Percentiles rank a stretch among this genome's conserved stretches.
These are phyloP conservation scores for Phenacoccus solenopsis DNA, from an alignment of 1,140 invertebrate genomes.

Conservation along the genomic window DNA sequence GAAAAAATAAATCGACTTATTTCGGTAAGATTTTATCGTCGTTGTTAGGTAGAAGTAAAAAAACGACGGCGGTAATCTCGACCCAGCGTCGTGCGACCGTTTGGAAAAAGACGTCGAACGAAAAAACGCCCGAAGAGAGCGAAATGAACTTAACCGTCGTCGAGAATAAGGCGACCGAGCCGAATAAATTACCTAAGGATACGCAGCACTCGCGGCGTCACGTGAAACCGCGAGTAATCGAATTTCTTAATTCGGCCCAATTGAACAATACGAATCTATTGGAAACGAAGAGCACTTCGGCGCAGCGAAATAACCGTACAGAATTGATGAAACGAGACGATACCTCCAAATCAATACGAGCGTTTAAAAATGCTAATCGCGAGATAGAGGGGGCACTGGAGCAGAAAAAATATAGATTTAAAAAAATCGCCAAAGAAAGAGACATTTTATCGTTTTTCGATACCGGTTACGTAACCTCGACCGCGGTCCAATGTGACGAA, in stretches of 20 bases:
- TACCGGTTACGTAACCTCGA: neutral
- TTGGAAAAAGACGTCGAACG: neutral
- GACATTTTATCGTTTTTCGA: slow-evolving; percentile 6
- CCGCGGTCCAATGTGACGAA: neutral
- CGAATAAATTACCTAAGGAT: neutral
- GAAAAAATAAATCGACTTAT: too few relatives aligned
- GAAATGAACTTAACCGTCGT: neutral
- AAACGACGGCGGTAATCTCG: neutral
- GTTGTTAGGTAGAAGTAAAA: neutral
- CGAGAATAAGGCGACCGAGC: neutral
- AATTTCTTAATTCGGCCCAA: neutral
- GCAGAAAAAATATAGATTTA: neutral
- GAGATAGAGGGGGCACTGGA: neutral
- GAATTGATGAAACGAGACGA: neutral
- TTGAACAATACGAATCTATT: neutral
- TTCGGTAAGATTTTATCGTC: neutral
- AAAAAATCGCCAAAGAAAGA: neutral
- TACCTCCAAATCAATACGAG: neutral
- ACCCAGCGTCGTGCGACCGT: neutral
- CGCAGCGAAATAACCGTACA: neutral
- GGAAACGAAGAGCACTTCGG: neutral
- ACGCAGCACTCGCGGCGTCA: neutral
- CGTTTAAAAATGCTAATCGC: neutral
- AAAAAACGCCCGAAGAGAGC: neutral
- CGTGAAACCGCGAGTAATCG: too few relatives aligned